Percentiles rank a stretch among this genome's conserved stretches.
These are phyloP conservation scores for Jaculus jaculus DNA, from an alignment of 2,113 vertebrate species.

Conservation along the genomic window DNA sequence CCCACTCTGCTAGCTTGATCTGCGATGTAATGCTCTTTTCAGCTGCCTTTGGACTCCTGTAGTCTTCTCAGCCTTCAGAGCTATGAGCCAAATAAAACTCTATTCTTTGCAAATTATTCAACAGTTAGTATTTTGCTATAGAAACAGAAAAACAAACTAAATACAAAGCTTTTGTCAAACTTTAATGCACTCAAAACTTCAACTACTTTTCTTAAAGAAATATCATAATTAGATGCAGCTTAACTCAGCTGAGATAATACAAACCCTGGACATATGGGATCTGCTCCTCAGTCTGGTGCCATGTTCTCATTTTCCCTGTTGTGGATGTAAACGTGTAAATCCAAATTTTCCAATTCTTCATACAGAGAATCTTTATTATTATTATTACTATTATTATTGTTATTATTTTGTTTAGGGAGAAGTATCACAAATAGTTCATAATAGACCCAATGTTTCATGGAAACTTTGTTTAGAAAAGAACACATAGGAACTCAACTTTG, in stretches of 20 bases:
- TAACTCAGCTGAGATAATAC: background rate
- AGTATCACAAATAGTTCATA: no score
- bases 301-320: background rate
- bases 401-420: no score
- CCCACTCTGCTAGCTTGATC: background rate
- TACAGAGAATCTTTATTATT: no score
- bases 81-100: background rate
- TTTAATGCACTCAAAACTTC: background rate
- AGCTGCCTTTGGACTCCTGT: background rate
- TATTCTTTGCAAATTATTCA: no score
- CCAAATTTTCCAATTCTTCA: background rate
- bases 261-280: background rate
- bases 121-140: background rate
- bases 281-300: background rate
- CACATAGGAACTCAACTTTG: no score
- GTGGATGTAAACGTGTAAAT: background rate
- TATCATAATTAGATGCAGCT: background rate
- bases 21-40: fast-evolving
- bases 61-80: background rate
- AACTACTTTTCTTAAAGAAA: background rate
- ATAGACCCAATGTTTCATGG: no score
- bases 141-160: background rate
- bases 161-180: background rate
- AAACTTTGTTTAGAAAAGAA: no score
- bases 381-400: no score